Conservation (phyloP, 2,888 invertebrate genomes). For the Drosophila pegasa region DNA sequence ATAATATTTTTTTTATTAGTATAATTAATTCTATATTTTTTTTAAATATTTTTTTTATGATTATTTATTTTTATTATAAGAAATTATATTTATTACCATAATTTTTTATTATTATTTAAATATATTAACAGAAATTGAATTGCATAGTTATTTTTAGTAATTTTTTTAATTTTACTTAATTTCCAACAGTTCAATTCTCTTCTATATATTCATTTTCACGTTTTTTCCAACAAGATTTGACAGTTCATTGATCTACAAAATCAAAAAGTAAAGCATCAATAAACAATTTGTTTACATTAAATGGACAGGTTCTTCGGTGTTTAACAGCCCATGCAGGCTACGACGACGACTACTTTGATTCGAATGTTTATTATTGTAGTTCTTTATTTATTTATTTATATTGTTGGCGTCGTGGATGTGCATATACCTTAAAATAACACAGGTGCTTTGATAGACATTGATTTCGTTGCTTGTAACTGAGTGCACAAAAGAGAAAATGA, state of each 20-base stretch:
- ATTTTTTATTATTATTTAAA: no score
- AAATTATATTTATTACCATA: no score
- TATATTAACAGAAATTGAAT: no score
- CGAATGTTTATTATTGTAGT: conserved; percentile 32
- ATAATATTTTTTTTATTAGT: no score
- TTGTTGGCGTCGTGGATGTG: conserved; percentile 36
- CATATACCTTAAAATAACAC: conserved; percentile 62
- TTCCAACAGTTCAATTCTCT: not conserved
- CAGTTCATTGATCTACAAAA: conserved; percentile 42
- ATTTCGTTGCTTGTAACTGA: conserved; percentile 24
- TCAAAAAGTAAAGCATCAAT: conserved; percentile 13
- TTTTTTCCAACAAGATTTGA: conserved; percentile 10
- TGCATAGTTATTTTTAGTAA: no score
- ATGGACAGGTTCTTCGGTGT: conserved; percentile 16
- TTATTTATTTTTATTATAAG: no score
- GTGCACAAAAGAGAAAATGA: conserved; percentile 19
- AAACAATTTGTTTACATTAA: conserved; percentile 38
- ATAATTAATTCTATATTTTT: no score
- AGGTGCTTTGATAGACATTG: conserved; percentile 45
- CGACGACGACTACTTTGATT: conserved; percentile 12
- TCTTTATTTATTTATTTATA: conserved; percentile 48
- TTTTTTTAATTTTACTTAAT: not conserved
- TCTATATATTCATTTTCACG: not conserved
- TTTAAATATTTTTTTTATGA: no score
- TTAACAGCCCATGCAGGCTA: conserved; percentile 13